Base-by-base conservation (phyloP, 1,140 invertebrate genomes). In the Mizuhopecten yessoensis region DNA sequence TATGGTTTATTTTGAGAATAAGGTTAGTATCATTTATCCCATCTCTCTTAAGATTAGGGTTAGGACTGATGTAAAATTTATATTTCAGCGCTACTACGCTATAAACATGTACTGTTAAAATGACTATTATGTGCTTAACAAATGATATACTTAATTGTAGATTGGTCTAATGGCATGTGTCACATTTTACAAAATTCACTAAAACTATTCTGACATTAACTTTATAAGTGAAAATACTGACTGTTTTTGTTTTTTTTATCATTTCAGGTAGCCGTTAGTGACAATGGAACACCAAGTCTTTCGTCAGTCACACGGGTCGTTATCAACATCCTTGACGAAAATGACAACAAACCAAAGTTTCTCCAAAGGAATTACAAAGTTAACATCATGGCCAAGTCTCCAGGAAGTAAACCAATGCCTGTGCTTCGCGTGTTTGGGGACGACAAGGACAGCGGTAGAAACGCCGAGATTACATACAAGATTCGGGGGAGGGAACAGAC, bases 231-330 rank as follows among this genome's bases (percentile, higher is more conserved):
- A 39, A 39, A 7, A 7, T 39, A 7, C 13, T 39, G 36, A 39
- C 36, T 39, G 36, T 39, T 39, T 5, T n/a, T n/a, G n/a, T n/a
- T n/a, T 1, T 34, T 34, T 75, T 29, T 75, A 1, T 75, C n/a
- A 75, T 94, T 92, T 57, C 94, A 96, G 96, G 94, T 96, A n/a
- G 95, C 98, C 57, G 98, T 99, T 34, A 98, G 97, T 90, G 98
- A 99, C 96, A 98, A 98, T 96, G 98, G 98, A 49, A 96, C 95
- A 0, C 98, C 98, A 23, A 95, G 97, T 9, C 97, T 99, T 89
- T 98, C 98, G 3, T 99, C 98, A 7, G 98, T 98, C 5, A 98
- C 98, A 20, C 97, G 98, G 91, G 98, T 99, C 42, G 97, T 98
- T 34, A 97, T 99, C 75, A 97, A 97, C 89, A 98, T 99, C 13